phyloP scores from a whole-genome alignment of 2,888 invertebrate genomes.

The Eudemis profundana region DNA sequence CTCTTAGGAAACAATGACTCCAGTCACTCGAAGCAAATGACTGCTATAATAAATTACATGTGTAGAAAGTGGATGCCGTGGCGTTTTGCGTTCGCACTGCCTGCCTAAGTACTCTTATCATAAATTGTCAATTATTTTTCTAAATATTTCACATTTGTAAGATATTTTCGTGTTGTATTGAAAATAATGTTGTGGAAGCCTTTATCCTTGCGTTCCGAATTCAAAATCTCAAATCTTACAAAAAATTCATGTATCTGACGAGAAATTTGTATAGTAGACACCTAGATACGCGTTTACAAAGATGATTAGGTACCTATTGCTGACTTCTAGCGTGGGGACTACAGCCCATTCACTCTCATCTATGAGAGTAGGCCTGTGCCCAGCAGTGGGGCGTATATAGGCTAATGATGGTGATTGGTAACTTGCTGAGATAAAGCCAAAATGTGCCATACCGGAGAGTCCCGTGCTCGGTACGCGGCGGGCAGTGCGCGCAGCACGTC shows the following conservation, averaged over 20 bases:
- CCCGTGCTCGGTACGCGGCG: constrained; percentile 59
- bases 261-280: too few species aligned
- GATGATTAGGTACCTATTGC: too few species aligned
- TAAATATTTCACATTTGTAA: constrained; percentile 9
- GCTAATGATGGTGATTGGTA: neutral
- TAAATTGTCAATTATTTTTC: constrained; percentile 70
- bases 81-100: constrained; percentile 73
- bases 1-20: constrained; percentile 66
- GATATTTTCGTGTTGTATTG: neutral
- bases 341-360: too few species aligned
- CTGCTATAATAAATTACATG: constrained; percentile 71
- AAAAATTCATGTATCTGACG: neutral
- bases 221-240: neutral
- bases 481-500: constrained; percentile 72
- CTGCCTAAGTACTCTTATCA: constrained; percentile 62
- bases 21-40: constrained; percentile 67
- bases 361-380: too few species aligned
- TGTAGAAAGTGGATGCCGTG: constrained; percentile 82
- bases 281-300: too few species aligned
- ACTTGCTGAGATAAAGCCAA: neutral
- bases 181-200: neutral
- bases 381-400: too few species aligned
- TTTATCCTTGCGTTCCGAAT: neutral
- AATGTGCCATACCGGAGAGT: constrained; percentile 28
- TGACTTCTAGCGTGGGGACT: too few species aligned